Conservation (phyloP, 2,113 vertebrate genomes). For the Poecile atricapillus region DNA sequence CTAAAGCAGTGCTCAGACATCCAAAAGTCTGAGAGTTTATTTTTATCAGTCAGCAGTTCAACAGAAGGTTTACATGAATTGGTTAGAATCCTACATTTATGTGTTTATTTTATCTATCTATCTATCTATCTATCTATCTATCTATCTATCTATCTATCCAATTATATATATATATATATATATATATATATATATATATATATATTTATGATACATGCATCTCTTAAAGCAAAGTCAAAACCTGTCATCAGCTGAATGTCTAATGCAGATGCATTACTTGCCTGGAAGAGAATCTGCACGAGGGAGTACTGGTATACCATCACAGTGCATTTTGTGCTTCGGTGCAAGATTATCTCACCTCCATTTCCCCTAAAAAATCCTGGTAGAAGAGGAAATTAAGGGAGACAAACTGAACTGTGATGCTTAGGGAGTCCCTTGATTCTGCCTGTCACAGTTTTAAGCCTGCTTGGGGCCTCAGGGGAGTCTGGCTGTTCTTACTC, state of each 20-base stretch:
- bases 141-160: not conserved
- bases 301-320: not conserved
- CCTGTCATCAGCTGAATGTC: not conserved
- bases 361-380: constrained; percentile 49
- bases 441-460: constrained; percentile 69
- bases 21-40: not conserved
- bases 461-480: constrained; percentile 47
- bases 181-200: too few relatives aligned
- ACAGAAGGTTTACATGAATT: not conserved
- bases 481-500: constrained; percentile 70
- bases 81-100: not conserved
- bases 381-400: constrained; percentile 67
- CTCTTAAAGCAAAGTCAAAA: not conserved
- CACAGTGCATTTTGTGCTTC: constrained; percentile 47
- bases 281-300: constrained; percentile 27
- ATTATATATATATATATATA: too few relatives aligned
- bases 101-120: not conserved
- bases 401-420: constrained; percentile 65
- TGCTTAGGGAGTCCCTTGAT: constrained; percentile 64
- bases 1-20: not conserved
- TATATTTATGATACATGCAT: not conserved
- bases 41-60: not conserved
- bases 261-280: not conserved
- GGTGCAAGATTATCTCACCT: constrained; percentile 33
- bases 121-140: not conserved